A percentile compares a stretch with the other conserved stretches of the same genome.
phyloP scores from a whole-genome alignment of 1,140 invertebrate genomes.

The Sipha flava region DNA sequence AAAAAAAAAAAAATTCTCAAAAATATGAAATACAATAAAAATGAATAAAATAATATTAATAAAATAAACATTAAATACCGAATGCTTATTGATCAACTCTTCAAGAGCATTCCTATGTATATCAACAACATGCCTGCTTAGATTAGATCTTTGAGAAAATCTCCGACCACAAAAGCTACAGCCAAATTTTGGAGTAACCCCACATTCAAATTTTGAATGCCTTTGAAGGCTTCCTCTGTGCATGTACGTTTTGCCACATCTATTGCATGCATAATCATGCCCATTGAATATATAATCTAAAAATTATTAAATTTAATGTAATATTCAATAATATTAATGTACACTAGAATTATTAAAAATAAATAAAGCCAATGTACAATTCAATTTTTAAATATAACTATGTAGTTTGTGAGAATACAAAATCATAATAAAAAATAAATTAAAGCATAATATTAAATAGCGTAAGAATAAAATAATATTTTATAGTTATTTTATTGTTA shows the following conservation, averaged over 20 bases:
- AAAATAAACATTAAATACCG: background rate
- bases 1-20: background rate
- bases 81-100: background rate
- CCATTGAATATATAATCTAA: background rate
- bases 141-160: constrained; percentile 26
- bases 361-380: background rate
- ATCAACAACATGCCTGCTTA: constrained; percentile 1
- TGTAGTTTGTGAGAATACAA: background rate
- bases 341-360: background rate
- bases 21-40: background rate
- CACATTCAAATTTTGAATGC: constrained; percentile 42
- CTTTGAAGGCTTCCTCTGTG: constrained; percentile 42
- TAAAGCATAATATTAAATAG: background rate
- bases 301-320: background rate
- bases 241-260: constrained; percentile 44
- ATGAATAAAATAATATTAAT: background rate
- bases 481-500: too few species aligned
- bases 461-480: too few species aligned
- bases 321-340: background rate
- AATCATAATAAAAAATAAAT: background rate
- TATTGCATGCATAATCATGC: constrained; percentile 35
- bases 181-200: constrained; percentile 42
- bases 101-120: constrained; percentile 8
- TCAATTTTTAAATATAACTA: background rate
- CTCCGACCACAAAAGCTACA: constrained; percentile 41